Percentiles rank a stretch among this genome's conserved stretches.
Evolutionary conservation across 2,888 invertebrate genomes (phyloP).

Genomic region (Ctena decussata): DNA sequence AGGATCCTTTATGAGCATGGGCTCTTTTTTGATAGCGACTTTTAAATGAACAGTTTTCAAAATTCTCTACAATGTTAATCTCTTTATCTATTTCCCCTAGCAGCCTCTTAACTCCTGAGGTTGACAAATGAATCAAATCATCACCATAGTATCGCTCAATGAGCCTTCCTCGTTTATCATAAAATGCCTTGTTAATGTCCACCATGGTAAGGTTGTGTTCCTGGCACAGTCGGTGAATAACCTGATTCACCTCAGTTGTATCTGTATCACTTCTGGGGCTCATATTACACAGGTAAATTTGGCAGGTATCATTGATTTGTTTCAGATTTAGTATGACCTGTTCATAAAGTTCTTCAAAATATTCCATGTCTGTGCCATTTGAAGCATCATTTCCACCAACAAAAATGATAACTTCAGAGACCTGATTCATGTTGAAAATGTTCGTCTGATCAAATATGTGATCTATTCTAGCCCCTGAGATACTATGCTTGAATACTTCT

Average conservation of each 20-base stretch:
- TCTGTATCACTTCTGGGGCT: neutral
- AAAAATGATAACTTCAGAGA: neutral
- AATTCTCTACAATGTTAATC: neutral
- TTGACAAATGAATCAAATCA: conserved; percentile 2
- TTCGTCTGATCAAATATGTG: neutral
- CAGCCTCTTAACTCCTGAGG: conserved; percentile 1
- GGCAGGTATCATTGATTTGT: neutral
- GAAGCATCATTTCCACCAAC: conserved; percentile 14
- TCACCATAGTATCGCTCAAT: neutral
- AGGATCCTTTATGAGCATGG: neutral
- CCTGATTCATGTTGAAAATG: neutral
- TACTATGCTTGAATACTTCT: neutral
- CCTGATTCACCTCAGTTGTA: neutral
- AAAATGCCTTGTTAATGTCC: neutral
- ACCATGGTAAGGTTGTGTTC: neutral
- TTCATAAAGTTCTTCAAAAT: conserved; percentile 9
- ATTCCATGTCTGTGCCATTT: neutral
- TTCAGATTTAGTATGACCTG: neutral
- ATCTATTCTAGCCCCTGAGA: neutral
- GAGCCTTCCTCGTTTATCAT: neutral
- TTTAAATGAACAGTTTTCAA: neutral
- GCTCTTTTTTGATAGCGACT: neutral
- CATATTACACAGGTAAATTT: conserved; percentile 7
- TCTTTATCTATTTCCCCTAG: neutral
- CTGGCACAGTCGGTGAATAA: neutral